Conservation (phyloP, 2,888 invertebrate species). For the Caenorhabditis virilis region DNA sequence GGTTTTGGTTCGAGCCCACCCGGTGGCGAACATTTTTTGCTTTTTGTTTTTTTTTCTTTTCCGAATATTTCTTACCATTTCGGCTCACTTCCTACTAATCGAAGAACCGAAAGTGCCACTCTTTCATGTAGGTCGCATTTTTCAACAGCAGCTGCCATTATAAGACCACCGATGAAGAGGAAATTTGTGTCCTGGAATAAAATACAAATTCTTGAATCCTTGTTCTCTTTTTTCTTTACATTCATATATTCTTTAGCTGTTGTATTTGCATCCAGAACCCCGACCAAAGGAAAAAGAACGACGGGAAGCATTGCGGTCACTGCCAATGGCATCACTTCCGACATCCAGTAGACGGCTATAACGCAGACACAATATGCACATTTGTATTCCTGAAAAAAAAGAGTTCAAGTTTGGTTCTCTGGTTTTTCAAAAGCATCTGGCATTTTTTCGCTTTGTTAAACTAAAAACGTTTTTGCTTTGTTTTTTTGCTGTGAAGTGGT, state of each 20-base stretch:
- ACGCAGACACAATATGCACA: slow-evolving; percentile 63
- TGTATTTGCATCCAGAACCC: slow-evolving; percentile 57
- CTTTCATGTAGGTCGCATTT: slow-evolving; percentile 66
- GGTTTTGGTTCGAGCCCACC: slow-evolving; percentile 66
- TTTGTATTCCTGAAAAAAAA: slow-evolving; percentile 55
- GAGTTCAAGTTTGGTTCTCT: too few relatives aligned
- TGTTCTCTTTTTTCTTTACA: slow-evolving; percentile 37
- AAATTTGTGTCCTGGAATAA: slow-evolving; percentile 65
- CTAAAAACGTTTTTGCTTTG: too few relatives aligned
- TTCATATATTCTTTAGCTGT: slow-evolving; percentile 64
- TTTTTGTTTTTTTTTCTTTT: slow-evolving; percentile 5
- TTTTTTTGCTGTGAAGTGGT: background rate
- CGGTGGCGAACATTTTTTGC: slow-evolving; percentile 45
- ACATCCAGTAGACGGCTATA: slow-evolving; percentile 66
- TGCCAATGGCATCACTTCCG: slow-evolving; percentile 60
- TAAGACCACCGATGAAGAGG: slow-evolving; percentile 68
- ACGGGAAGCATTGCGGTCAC: slow-evolving; percentile 62
- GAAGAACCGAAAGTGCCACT: slow-evolving; percentile 50
- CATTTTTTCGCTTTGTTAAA: background rate
- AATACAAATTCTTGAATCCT: slow-evolving; percentile 10
- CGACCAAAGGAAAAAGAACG: slow-evolving; percentile 62
- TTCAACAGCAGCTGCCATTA: slow-evolving; percentile 68
- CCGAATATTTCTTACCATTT: slow-evolving; percentile 47
- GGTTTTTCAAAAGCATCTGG: too few relatives aligned
- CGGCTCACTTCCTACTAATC: slow-evolving; percentile 61